A percentile compares a stretch with the other conserved stretches of the same genome.
Evolutionary conservation across 2,888 invertebrate genomes (phyloP).

Genomic region (Uropetala carovei): DNA sequence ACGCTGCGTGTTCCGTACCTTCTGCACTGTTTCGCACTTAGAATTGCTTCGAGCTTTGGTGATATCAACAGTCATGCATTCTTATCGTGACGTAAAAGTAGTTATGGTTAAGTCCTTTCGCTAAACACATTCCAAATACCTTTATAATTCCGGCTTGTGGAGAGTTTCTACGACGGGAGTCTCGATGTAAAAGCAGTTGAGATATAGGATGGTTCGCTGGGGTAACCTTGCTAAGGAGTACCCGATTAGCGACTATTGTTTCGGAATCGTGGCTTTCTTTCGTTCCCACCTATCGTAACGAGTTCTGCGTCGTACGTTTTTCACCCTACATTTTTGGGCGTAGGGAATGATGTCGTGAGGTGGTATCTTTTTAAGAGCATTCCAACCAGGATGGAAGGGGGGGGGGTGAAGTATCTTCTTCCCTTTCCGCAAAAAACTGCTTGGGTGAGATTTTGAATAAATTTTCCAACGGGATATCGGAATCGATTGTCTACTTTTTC

Average conservation of each 20-base stretch:
- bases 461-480: slow-evolving; percentile 1
- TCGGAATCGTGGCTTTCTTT: slow-evolving; percentile 42
- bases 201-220: too few relatives aligned
- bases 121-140: background rate
- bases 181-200: background rate
- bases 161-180: background rate
- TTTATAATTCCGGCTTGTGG: background rate
- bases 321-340: background rate
- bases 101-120: background rate
- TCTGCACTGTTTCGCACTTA: background rate
- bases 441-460: background rate
- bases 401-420: background rate
- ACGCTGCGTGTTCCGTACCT: background rate
- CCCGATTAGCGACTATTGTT: slow-evolving; percentile 58
- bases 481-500: slow-evolving; percentile 9
- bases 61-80: background rate
- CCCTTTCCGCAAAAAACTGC: background rate
- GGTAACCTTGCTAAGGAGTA: background rate
- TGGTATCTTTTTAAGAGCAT: background rate
- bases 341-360: background rate
- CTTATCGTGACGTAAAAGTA: background rate
- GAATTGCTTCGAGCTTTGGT: background rate
- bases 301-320: background rate
- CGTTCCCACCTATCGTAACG: background rate
- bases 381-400: background rate